Evolutionary conservation across 2,113 vertebrate genomes (phyloP), one percentile per base, ranked within the genome.

Genomic region (Cynoglossus semilaevis): DNA sequence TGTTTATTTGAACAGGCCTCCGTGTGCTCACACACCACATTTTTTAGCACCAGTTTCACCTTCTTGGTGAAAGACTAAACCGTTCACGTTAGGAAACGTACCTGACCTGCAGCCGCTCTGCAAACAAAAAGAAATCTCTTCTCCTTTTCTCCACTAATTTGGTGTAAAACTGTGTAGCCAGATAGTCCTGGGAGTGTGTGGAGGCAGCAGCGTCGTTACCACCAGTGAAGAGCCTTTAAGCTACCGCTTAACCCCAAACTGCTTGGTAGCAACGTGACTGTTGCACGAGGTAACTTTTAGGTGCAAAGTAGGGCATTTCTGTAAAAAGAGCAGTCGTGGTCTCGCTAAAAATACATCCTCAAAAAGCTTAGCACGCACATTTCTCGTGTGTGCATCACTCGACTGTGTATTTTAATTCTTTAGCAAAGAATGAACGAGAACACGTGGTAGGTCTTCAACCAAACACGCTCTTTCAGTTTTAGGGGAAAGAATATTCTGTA

Each of bases 1-100:
- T 56, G 41, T 51, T 63, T 53, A 51, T 58, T 47, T 18, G 13
- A 79, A 57, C 43, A 63, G 38, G 63, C 44, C 58, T 71, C 53
- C 37, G 46, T 60, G 40, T 76, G 40, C 48, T 53, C 15, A 40
- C 15, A 12, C 46, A 37, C 41, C 55, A 41, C 18, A 29, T 29
- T 19, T 38, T 5, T 9, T 11, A 40, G 19, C 10, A 37, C 8
- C 5, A 50, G 1, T 0, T 17, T 15, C 15, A 8, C 8, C 22
- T 49, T 9, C 15, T 22, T 1, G 9, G 45, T 35, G 15, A 54
- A 22, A 8, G 54, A 9, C 6, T 9, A 17, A 46, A 9, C 37
- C 8, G 37, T 8, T 41, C 10, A 41, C 38, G 5, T 13, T 4
- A 41, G 14, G 10, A 41, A 4, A 11, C 12, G 37, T 38, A 13